Base-by-base conservation (phyloP, 2,113 vertebrate genomes). In the Onychorhynchus coronatus region DNA sequence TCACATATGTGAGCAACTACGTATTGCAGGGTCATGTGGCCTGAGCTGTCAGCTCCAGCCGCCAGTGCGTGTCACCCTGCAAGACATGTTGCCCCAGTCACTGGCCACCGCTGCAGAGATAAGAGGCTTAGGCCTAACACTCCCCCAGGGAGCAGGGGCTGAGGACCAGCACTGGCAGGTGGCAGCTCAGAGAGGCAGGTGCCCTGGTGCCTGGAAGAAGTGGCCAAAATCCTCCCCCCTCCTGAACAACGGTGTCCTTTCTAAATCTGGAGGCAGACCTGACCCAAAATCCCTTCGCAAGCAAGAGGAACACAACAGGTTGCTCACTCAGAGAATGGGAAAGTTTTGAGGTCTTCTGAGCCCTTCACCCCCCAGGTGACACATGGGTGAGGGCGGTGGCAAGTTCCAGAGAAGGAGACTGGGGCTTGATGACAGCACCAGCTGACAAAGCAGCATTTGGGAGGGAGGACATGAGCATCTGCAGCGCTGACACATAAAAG, bases 361-460 rank as follows among this genome's bases (percentile, higher is more conserved):
- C 18, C 52, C 61, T 68, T 86, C 8, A 2, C 0, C 7, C 9
- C 65, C 2, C 23, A 19, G 46, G 49, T 0, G 0, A 23, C 59
- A 61, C 30, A 47, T 0, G 0, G 33, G 22, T 2, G 3, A 82
- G 67, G 30, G 39, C 25, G n/a, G 58, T 2, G 3, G 33, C 2
- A 1, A 39, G 33, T 8, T 3, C 2, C 1, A 61, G 41, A 41
- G 39, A 53, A 14, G 42, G 50, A 88, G 8, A 65, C 9, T 23
- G 15, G 58, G 75, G 53, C 67, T 70, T 0, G 1, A 42, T 92
- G 80, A 62, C 82, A 73, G 90, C 75, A 22, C 41, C 1, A 1
- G 81, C 82, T 94, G 93, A 89, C 91, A 91, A 78, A 91, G 93
- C 96, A 85, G 56, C 85, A 55, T 74, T 87, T 79, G 74, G 84